phyloP scores from a whole-genome alignment of 2,888 invertebrate species.

The Lasioglossum marginatum region DNA sequence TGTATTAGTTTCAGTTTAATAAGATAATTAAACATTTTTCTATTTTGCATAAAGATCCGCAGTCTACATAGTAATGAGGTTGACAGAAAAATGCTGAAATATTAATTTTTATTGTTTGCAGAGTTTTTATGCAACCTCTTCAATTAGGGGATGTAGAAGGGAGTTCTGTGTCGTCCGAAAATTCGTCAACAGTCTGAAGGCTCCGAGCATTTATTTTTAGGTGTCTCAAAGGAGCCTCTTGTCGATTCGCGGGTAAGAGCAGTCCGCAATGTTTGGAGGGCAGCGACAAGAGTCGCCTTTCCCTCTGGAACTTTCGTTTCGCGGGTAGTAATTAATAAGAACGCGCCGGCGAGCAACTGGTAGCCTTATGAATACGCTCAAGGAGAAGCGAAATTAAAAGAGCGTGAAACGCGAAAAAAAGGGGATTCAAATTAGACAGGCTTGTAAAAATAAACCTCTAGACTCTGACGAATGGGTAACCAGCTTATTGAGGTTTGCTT shows the following conservation, averaged over 20 bases:
- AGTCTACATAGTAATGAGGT: too few species aligned
- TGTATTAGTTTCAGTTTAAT: too few species aligned
- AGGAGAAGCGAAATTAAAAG: slow-evolving; percentile 31
- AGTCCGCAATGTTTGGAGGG: not conserved
- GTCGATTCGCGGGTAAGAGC: slow-evolving; percentile 20
- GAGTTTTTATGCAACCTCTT: not conserved
- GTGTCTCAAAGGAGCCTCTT: slow-evolving; percentile 14
- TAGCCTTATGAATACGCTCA: slow-evolving; percentile 6
- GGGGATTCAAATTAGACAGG: slow-evolving; percentile 12
- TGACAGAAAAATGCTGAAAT: not conserved
- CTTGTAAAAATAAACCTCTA: slow-evolving; percentile 11
- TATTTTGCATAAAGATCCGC: too few species aligned
- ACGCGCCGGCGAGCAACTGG: slow-evolving; percentile 2
- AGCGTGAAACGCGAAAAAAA: not conserved
- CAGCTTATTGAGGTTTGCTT: not conserved
- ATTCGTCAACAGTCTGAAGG: not conserved
- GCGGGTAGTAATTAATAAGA: slow-evolving; percentile 35
- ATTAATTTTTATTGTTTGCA: not conserved
- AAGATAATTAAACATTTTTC: too few species aligned
- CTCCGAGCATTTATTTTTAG: slow-evolving; percentile 2
- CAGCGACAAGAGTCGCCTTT: slow-evolving; percentile 4
- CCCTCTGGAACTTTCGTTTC: not conserved
- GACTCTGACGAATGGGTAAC: not conserved
- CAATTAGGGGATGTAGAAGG: not conserved
- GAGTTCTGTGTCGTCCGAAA: not conserved